These are phyloP conservation scores for Acropternis orthonyx DNA, from an alignment of 2,797 vertebrate species.

Conservation along the genomic window DNA sequence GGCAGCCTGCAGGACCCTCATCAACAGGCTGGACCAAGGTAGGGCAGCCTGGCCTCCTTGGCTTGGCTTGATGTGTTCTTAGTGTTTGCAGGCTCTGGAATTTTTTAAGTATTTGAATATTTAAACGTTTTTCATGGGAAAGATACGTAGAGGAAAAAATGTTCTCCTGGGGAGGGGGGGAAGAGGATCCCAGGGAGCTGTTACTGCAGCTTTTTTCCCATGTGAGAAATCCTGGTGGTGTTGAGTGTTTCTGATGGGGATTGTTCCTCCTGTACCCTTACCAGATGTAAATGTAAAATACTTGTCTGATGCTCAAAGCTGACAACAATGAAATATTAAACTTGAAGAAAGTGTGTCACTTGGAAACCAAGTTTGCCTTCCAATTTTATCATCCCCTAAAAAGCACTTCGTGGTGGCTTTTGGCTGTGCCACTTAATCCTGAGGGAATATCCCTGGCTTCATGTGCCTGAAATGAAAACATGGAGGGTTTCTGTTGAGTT, in stretches of 20 bases:
- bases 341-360: background rate
- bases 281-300: too few species aligned
- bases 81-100: too few species aligned
- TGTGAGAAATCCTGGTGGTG: background rate
- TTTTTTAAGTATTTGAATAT: too few species aligned
- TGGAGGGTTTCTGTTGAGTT: background rate
- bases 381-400: background rate
- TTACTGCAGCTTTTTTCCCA: background rate
- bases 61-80: too few species aligned
- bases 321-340: background rate
- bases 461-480: background rate
- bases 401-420: background rate
- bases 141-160: background rate
- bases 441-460: background rate
- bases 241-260: background rate
- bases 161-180: too few species aligned
- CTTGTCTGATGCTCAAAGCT: background rate
- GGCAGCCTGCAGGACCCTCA: conserved; percentile 85
- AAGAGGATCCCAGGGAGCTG: background rate
- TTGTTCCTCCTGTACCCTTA: background rate
- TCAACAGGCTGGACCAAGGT: conserved; percentile 89
- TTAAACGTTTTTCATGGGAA: too few species aligned
- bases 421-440: background rate
- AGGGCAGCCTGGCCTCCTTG: background rate
- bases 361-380: background rate